phyloP scores from a whole-genome alignment of 2,888 invertebrate genomes.

The Agrochola lota region DNA sequence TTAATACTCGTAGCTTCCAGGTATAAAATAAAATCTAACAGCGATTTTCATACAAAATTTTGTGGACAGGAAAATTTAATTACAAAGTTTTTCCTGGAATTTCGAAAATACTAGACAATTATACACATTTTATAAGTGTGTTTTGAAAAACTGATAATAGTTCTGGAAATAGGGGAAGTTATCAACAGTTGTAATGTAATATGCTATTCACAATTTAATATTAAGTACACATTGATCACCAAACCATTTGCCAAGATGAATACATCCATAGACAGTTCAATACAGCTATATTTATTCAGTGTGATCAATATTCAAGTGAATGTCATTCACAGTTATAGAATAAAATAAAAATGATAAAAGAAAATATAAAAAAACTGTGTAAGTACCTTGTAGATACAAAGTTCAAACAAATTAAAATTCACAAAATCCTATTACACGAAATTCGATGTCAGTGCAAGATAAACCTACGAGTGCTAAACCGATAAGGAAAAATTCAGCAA shows the following conservation, averaged over 20 bases:
- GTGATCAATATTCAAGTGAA: background rate
- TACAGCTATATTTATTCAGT: background rate
- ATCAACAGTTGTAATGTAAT: background rate
- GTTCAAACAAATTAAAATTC: slow-evolving; percentile 20
- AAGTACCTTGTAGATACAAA: background rate
- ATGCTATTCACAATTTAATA: background rate
- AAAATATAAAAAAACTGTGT: background rate
- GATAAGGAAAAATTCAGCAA: slow-evolving; percentile 34
- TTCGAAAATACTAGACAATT: background rate
- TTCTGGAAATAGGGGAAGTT: background rate
- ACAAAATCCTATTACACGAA: slow-evolving; percentile 23
- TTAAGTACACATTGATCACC: too few species aligned
- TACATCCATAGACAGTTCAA: background rate
- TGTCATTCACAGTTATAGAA: background rate
- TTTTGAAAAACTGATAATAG: background rate
- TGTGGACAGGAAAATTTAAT: slow-evolving; percentile 10
- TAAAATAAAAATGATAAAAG: background rate
- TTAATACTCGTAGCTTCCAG: slow-evolving; percentile 1
- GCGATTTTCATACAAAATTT: slow-evolving; percentile 15
- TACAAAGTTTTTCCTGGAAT: background rate
- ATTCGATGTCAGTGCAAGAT: slow-evolving; percentile 29
- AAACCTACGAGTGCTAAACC: slow-evolving; percentile 8
- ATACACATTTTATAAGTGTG: too few species aligned
- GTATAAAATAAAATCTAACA: slow-evolving; percentile 33
- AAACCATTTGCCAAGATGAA: background rate